Percentiles rank a stretch among this genome's conserved stretches.
These are phyloP conservation scores for Lasiurus borealis DNA, from an alignment of 2,113 vertebrate genomes.

Conservation along the genomic window DNA sequence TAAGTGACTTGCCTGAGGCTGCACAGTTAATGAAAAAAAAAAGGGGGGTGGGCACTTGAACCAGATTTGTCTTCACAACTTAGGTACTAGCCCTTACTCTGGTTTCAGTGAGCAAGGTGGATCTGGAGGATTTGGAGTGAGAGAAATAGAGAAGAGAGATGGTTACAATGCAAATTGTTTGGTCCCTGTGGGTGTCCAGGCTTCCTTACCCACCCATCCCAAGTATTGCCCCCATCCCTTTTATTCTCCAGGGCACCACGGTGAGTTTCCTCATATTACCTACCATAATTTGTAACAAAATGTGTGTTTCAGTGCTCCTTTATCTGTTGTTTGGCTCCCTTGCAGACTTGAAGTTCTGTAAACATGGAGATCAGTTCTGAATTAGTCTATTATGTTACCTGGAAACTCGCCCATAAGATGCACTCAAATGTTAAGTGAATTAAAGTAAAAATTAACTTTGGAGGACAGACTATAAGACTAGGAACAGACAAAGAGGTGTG, in stretches of 20 bases:
- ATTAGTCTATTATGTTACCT: background rate
- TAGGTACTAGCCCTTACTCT: background rate
- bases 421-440: background rate
- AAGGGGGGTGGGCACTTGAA: background rate
- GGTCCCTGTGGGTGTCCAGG: background rate
- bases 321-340: background rate
- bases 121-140: background rate
- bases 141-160: background rate
- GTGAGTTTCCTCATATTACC: background rate
- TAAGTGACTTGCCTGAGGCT: background rate
- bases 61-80: background rate
- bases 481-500: background rate
- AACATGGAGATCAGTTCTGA: background rate
- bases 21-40: background rate
- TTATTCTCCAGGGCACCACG: background rate
- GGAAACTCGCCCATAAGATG: background rate
- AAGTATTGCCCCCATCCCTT: background rate
- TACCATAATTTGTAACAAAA: background rate
- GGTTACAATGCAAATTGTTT: background rate
- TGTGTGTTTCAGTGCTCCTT: background rate
- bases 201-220: background rate
- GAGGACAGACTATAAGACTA: background rate
- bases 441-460: background rate
- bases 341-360: background rate
- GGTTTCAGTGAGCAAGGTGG: background rate